Evolutionary conservation across 2,888 invertebrate genomes (phyloP).

Genomic region (Mamestra brassicae): DNA sequence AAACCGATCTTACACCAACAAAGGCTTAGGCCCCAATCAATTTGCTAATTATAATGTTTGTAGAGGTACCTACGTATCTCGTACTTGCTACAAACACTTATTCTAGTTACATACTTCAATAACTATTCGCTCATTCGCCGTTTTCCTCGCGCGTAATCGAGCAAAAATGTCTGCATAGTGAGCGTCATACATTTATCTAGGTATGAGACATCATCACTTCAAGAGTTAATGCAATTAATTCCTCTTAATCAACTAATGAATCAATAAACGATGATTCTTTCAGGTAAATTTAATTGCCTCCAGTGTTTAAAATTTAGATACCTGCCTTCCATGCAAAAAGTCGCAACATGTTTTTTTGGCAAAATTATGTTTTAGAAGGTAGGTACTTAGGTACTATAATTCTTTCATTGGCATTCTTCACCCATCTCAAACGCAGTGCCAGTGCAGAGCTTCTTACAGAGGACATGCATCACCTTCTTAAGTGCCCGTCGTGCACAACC

Average conservation of each 20-base stretch:
- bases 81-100: conserved; percentile 11
- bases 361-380: too few species aligned
- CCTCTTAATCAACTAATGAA: conserved; percentile 49
- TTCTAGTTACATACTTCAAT: conserved; percentile 16
- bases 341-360: too few species aligned
- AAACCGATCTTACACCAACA: conserved; percentile 11
- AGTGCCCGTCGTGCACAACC: too few species aligned
- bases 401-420: too few species aligned
- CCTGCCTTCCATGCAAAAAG: too few species aligned
- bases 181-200: conserved; percentile 31
- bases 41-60: conserved; percentile 8
- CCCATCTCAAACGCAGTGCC: too few species aligned
- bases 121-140: conserved; percentile 20
- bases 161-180: conserved; percentile 44
- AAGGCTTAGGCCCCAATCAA: conserved; percentile 11
- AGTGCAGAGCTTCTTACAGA: too few species aligned
- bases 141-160: conserved; percentile 50
- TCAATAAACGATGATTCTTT: conserved; percentile 32
- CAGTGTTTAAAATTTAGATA: background rate
- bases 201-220: conserved; percentile 59
- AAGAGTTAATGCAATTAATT: conserved; percentile 47
- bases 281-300: background rate
- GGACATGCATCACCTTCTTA: too few species aligned
- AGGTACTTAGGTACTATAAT: too few species aligned
- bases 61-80: conserved; percentile 11